Evolutionary conservation across 2,113 vertebrate species (phyloP).

Genomic region (Panthera tigris): DNA sequence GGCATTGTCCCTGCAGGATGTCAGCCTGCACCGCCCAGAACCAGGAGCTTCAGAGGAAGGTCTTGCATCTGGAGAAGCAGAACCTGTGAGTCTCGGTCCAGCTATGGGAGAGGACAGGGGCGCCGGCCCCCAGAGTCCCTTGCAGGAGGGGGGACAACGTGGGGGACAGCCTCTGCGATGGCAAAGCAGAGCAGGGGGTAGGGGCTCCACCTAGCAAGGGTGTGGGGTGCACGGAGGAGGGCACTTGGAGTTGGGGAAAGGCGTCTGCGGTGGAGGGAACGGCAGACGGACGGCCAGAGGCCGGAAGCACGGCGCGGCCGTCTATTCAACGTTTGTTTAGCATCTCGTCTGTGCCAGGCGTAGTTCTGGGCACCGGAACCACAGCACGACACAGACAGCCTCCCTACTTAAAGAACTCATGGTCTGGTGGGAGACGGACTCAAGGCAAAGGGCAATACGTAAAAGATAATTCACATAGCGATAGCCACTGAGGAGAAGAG

Average conservation of each 20-base stretch:
- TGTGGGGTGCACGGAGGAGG: neutral
- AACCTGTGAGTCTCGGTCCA: slow-evolving; percentile 90
- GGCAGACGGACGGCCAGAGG: neutral
- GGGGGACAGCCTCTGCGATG: too few relatives aligned
- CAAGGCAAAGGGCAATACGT: neutral
- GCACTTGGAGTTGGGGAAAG: neutral
- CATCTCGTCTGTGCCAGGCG: neutral
- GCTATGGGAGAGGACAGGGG: rapidly evolving
- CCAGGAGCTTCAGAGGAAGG: slow-evolving; percentile 96
- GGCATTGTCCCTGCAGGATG: slow-evolving; percentile 86
- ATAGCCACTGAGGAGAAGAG: neutral
- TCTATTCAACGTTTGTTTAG: neutral
- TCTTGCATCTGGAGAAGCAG: slow-evolving; percentile 95
- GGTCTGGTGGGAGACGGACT: neutral
- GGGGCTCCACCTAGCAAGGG: neutral
- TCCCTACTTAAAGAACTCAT: neutral
- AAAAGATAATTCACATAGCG: neutral
- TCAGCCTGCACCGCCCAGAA: slow-evolving; percentile 92
- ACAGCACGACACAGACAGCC: neutral
- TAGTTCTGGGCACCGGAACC: neutral
- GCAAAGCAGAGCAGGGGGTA: neutral
- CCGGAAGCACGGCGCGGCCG: rapidly evolving
- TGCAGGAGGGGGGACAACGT: neutral
- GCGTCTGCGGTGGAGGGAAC: neutral
- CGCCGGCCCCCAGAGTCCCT: neutral